These are phyloP conservation scores for Oreochromis mossambicus DNA, from an alignment of 2,797 vertebrate species.

Conservation along the genomic window DNA sequence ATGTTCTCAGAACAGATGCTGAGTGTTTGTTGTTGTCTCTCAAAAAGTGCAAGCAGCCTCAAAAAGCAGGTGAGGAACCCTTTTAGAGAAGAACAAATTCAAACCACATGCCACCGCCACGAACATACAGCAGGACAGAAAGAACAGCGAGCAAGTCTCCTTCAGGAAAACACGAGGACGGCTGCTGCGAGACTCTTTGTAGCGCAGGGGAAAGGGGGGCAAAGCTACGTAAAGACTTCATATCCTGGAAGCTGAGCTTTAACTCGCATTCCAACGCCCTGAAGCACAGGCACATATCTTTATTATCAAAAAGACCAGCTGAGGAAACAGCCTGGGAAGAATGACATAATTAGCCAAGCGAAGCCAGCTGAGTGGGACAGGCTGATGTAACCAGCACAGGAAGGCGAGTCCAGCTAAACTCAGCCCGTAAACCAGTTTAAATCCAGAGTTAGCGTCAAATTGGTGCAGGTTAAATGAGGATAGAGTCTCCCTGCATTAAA, in stretches of 20 bases:
- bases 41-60: not conserved
- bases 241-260: not conserved
- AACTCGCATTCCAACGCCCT: slow-evolving; percentile 5
- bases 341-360: slow-evolving; percentile 27
- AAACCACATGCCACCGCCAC: not conserved
- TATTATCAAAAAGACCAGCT: slow-evolving; percentile 3
- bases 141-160: not conserved
- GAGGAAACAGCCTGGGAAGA: not conserved
- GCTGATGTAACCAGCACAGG: slow-evolving; percentile 30
- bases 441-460: not conserved
- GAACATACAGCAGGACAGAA: not conserved
- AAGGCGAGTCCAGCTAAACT: not conserved
- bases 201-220: not conserved
- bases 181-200: not conserved
- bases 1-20: not conserved
- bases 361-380: slow-evolving; percentile 19
- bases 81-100: not conserved
- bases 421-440: not conserved
- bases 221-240: not conserved
- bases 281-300: not conserved
- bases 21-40: not conserved
- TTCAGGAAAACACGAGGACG: slow-evolving; percentile 5
- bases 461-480: not conserved
- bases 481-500: not conserved
- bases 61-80: not conserved